Evolutionary conservation across 2,113 vertebrate genomes (phyloP).

Genomic region (Mohoua ochrocephala): DNA sequence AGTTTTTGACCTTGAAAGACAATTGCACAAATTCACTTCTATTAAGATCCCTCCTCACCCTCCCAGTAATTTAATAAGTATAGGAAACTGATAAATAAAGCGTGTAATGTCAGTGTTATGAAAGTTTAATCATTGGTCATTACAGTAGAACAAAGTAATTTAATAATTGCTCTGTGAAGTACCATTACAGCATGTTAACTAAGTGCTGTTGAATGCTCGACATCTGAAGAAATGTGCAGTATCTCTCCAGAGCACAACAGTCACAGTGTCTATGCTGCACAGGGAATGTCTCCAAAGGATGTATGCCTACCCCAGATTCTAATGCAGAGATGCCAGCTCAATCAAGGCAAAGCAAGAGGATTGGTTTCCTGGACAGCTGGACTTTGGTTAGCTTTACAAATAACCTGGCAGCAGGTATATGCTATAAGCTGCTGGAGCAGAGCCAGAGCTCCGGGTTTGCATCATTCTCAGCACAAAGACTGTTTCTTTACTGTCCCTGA

Average conservation of each 20-base stretch:
- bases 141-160: conserved; percentile 42
- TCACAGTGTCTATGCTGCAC: background rate
- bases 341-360: background rate
- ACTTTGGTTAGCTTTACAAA: background rate
- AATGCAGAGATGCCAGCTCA: background rate
- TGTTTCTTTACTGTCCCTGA: background rate
- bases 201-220: background rate
- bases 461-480: background rate
- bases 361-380: background rate
- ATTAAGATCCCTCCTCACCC: background rate
- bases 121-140: conserved; percentile 29
- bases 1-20: conserved; percentile 40
- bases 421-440: background rate
- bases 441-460: background rate
- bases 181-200: background rate
- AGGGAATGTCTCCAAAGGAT: background rate
- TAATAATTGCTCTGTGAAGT: conserved; percentile 36
- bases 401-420: background rate
- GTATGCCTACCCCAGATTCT: background rate
- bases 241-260: background rate
- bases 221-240: background rate
- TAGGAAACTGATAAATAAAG: conserved; percentile 5
- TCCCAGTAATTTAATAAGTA: conserved; percentile 26
- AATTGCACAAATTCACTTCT: background rate
- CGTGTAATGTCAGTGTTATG: background rate